Base-by-base conservation (phyloP, 2,888 invertebrate species). In the Lutraria lutraria region DNA sequence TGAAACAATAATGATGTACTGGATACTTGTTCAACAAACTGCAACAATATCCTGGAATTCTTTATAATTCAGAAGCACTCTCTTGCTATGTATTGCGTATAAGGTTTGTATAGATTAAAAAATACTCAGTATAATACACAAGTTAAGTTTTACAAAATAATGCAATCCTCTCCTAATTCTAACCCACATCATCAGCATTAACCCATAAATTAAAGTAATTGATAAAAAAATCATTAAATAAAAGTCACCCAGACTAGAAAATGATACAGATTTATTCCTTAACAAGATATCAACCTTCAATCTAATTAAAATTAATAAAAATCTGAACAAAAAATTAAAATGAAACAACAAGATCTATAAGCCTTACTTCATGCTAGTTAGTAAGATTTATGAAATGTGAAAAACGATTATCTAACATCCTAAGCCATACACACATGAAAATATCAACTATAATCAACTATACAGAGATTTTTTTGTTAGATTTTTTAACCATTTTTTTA, bases 81-180 rank as follows among this genome's bases (percentile, higher is more conserved):
- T 68, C 63, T 68, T 68, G 63, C 63, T n/a, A 68, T 68, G 6
- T 68, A 68, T 68, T 68, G 63, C 63, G 63, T 68, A 68, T 68
- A 25, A 25, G 63, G 12, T 68, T 25, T 68, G 25, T n/a, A 68
- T 25, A 68, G 25, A 8, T 68, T 8, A 68, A 68, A 68, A 63
- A 68, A 8, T 25, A 25, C 43, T 43, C 2, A 43, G 43, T 43
- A 43, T 4, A 68, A 68, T 68, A 13, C 12, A 25, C 25, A 25
- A 68, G 43, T 4, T 4, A 43, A 43, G 8, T 43, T 43, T 2
- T 43, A 43, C 43, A 4, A 43, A 43, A 43, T 43, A 43, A n/a
- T 43, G 6, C 63, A 21, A 12, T 68, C 63, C 12, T 25, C n/a
- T n/a, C n/a, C n/a, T 12, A 25, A 68, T n/a, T 25, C n/a, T 68